These are phyloP conservation scores for Aquatica leii DNA, from an alignment of 2,888 invertebrate genomes.

Conservation along the genomic window DNA sequence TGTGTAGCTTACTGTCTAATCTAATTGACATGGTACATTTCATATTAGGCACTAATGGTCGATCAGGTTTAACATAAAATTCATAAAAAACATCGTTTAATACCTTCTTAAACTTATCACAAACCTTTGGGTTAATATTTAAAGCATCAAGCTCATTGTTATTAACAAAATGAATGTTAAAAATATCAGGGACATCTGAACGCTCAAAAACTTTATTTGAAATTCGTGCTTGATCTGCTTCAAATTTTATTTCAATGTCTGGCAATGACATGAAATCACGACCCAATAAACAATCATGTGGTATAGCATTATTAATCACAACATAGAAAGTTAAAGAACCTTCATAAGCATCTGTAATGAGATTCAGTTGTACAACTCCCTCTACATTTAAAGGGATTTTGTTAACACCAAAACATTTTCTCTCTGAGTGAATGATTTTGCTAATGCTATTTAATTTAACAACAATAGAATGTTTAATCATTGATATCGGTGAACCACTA, in stretches of 20 bases:
- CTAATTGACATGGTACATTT: constrained; percentile 5
- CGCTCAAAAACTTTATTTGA: no score
- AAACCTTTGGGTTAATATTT: neutral
- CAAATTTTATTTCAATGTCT: no score
- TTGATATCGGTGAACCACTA: no score
- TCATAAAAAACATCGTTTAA: neutral
- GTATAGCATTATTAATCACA: neutral
- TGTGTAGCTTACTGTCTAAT: constrained; percentile 3
- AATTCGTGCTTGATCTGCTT: no score
- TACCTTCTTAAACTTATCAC: neutral
- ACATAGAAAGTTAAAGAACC: neutral
- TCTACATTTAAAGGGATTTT: neutral
- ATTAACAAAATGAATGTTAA: no score
- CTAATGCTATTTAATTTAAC: neutral
- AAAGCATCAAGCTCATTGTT: constrained; percentile 1
- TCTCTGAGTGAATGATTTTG: no score
- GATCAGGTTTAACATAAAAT: no score
- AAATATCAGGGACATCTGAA: neutral
- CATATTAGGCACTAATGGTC: neutral
- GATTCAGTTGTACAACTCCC: neutral
- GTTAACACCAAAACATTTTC: neutral
- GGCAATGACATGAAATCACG: no score
- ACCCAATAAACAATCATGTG: no score
- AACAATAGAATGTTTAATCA: neutral
- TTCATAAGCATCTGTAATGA: neutral